These are phyloP conservation scores for Rhegmatorhina hoffmannsi DNA, from an alignment of 2,113 vertebrate genomes.

Conservation along the genomic window DNA sequence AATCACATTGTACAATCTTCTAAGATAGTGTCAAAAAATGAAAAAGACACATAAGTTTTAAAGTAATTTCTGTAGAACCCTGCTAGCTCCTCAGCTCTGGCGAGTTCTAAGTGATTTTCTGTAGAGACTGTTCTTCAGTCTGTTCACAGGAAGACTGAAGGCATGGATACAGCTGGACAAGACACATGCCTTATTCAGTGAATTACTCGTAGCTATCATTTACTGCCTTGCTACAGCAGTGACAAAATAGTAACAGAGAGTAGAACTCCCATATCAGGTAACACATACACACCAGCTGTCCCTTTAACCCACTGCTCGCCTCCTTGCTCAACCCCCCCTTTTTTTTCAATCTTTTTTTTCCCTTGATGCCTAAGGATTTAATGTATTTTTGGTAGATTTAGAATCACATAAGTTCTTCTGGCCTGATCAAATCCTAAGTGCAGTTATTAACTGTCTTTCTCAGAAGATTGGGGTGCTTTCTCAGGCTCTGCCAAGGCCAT, in stretches of 20 bases:
- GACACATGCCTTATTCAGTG: background rate
- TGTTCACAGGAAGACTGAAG: background rate
- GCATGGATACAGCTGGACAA: conserved; percentile 15
- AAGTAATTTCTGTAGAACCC: background rate
- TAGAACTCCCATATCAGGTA: background rate
- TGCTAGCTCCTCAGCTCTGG: background rate
- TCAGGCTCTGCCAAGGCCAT: too few relatives aligned
- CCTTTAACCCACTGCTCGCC: conserved; percentile 41
- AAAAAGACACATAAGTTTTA: background rate
- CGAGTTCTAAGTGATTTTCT: background rate
- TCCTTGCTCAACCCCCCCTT: background rate
- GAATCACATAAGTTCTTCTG: too few relatives aligned
- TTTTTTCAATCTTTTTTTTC: background rate
- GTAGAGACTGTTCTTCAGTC: background rate
- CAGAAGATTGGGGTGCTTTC: too few relatives aligned
- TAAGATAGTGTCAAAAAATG: background rate
- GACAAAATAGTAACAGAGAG: conserved; percentile 47
- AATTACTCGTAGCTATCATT: conserved; percentile 40
- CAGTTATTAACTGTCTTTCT: too few relatives aligned
- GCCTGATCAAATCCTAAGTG: too few relatives aligned
- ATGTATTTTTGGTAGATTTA: too few relatives aligned
- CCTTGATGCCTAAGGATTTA: too few relatives aligned
- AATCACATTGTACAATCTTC: background rate
- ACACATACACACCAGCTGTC: background rate
- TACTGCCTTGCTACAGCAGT: conserved; percentile 17